Conservation (phyloP, 2,113 vertebrate species). For the Cyphomyrus plagiostoma region DNA sequence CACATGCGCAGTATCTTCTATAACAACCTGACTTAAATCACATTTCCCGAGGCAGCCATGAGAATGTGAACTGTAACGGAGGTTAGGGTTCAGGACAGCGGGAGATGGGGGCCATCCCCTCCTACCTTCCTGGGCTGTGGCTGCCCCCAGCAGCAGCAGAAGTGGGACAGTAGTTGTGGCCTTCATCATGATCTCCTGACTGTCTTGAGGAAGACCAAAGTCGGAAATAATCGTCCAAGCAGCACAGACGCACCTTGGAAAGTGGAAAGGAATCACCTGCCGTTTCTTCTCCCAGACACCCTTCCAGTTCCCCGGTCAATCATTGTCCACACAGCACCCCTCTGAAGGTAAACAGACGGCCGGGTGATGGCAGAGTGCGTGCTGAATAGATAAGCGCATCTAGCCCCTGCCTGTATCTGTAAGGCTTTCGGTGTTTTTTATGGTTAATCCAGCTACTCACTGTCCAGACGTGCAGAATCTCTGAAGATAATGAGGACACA, state of each 20-base stretch:
- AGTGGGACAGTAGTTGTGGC: neutral
- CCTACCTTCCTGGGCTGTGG: constrained; percentile 48
- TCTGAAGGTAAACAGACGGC: neutral
- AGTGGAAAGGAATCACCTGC: neutral
- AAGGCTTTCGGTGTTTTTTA: neutral
- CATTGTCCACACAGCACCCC: neutral
- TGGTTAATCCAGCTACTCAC: neutral
- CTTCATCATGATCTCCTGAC: constrained; percentile 37
- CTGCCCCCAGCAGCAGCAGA: constrained; percentile 24
- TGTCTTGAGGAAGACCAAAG: neutral
- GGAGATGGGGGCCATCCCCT: neutral
- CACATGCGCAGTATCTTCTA: neutral
- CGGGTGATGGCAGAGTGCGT: neutral
- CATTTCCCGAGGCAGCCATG: neutral
- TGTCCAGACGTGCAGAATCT: neutral
- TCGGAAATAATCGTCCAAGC: neutral
- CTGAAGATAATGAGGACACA: neutral
- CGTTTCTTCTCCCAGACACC: neutral
- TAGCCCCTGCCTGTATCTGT: neutral
- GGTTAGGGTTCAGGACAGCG: neutral
- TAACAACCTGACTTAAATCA: neutral
- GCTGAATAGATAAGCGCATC: neutral
- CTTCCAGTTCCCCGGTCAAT: neutral
- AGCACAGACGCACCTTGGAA: neutral
- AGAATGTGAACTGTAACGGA: neutral